Evolutionary conservation across 2,888 invertebrate species (phyloP), one percentile per base, ranked within the genome.

Genomic region (Synergus itoensis): DNA sequence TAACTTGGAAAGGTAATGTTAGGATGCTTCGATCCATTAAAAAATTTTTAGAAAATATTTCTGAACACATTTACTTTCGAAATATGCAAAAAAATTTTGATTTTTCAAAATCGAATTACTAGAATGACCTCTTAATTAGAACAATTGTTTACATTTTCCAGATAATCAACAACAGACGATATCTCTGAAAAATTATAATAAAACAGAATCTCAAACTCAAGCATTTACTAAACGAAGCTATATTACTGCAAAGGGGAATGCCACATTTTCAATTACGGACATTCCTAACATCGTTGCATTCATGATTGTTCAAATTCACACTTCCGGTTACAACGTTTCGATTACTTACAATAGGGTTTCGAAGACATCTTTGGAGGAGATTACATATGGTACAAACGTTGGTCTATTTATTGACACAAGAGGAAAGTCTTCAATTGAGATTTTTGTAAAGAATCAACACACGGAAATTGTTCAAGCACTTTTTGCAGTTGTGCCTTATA

Each of bases 261-360:
- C 93, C 28, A 84, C 91, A 83, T 89, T 94, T 1, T 88, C 91
- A 80, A 91, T 95, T 48, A 87, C 81, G 1, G 87, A 94, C 87
- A 90, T 94, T 1, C 92, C 94, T 14, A 84, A 90, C 1, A 90
- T 90, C 79, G 89, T 94, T 48, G 92, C 93, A 1, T 96, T 95
- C 87, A 91, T 95, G 21, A 89, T 96, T 79, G 91, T 95, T 62
- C 96, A 96, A 94, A 94, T 94, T 5, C 96, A 96, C 88, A 93
- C 94, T 73, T 94, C 94, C 83, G 84, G 93, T 16, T 90, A 93
- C 80, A 94, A 94, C 89, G 89, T 96, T 0, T 93, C 94, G 0
- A 86, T 96, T 57, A 94, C 94, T 40, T 94, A 93, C 81, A 90
- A 92, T 80, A 90, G 81, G 73, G 77, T 53, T 65, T 11, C n/a